Evolutionary conservation across 1,140 invertebrate genomes (phyloP).

Genomic region (Cyphomyrmex costatus): DNA sequence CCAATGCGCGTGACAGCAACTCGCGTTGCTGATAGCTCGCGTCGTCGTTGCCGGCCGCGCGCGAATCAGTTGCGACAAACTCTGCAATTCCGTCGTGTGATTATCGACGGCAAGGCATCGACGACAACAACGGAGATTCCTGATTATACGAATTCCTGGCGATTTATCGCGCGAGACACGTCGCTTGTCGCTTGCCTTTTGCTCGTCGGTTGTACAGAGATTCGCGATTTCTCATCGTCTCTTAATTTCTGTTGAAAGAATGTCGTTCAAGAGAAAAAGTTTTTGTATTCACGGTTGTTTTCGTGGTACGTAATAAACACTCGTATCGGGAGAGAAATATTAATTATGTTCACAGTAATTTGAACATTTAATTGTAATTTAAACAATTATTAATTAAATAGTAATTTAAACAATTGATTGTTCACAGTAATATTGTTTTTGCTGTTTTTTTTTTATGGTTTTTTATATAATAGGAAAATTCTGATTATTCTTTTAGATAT

Average conservation of each 20-base stretch:
- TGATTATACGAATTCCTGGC: background rate
- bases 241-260: background rate
- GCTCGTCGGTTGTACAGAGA: no score
- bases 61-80: background rate
- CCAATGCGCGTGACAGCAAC: background rate
- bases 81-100: background rate
- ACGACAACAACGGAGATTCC: background rate
- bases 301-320: background rate
- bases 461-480: background rate
- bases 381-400: no score
- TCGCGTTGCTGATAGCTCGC: no score
- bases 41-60: background rate
- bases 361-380: no score
- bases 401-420: no score
- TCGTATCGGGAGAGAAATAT: background rate
- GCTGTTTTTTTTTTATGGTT: no score
- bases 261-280: background rate
- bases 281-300: background rate
- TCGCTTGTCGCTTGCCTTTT: background rate
- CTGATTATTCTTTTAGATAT: background rate
- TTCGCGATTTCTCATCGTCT: background rate
- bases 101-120: background rate
- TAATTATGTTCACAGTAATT: background rate
- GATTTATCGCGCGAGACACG: background rate
- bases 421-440: background rate